Evolutionary conservation across 1,140 invertebrate species (phyloP).

Genomic region (Himalopsyche phryganea): DNA sequence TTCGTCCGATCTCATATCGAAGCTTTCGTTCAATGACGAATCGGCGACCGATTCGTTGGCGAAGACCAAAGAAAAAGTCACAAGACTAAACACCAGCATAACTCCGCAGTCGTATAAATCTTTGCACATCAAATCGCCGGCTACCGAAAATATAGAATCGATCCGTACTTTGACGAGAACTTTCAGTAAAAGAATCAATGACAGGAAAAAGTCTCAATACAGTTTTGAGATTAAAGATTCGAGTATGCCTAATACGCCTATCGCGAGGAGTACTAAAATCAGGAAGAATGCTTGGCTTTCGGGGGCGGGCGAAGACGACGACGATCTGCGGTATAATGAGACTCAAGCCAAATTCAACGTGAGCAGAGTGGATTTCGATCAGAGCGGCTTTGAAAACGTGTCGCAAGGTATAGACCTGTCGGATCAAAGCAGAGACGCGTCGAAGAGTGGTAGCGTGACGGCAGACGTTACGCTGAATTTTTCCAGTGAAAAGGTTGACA

Average conservation of each 20-base stretch:
- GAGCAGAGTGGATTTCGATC: background rate
- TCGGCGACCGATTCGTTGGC: background rate
- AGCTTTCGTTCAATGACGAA: constrained; percentile 14
- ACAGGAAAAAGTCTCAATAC: constrained; percentile 39
- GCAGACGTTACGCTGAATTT: background rate
- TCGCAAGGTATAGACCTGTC: background rate
- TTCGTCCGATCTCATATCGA: background rate
- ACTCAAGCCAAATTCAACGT: background rate
- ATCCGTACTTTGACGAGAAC: constrained; percentile 42
- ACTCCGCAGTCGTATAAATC: constrained; percentile 50
- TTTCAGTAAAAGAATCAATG: constrained; percentile 34
- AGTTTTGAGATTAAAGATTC: constrained; percentile 49
- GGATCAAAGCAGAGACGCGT: background rate
- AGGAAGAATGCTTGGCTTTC: constrained; percentile 51
- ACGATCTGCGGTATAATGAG: constrained; percentile 18
- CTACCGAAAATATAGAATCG: constrained; percentile 42
- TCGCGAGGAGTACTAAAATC: constrained; percentile 49
- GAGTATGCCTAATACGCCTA: constrained; percentile 48
- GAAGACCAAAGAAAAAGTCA: constrained; percentile 16
- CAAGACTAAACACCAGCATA: constrained; percentile 42
- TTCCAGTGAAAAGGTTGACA: background rate
- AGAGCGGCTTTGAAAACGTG: background rate
- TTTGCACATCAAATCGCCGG: constrained; percentile 47
- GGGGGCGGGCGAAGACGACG: constrained; percentile 36
- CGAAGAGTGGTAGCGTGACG: background rate